Evolutionary conservation across 2,113 vertebrate genomes (phyloP), one percentile per base, ranked within the genome.

Genomic region (Bucco capensis): DNA sequence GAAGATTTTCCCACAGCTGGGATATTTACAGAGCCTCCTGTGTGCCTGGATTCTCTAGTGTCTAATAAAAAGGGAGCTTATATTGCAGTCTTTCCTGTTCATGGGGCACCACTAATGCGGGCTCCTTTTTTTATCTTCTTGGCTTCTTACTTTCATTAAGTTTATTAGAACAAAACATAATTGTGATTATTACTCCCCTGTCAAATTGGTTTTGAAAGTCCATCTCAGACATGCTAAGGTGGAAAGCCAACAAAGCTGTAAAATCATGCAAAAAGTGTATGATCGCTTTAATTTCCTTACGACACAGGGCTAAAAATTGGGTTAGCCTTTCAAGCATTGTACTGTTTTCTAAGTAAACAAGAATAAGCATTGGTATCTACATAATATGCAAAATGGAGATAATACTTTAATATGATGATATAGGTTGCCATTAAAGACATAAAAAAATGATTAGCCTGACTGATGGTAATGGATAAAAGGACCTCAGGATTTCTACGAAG

Each of bases 1-100:
- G 89, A 90, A 92, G 80, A 25, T 89, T 94, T 92, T 81, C 80
- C 51, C 65, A 67, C 69, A 83, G 61, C 88, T 89, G 66, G 19
- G 46, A 19, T 72, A 53, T 84, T 86, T 84, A 76, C 35, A 72
- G 53, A 66, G 31, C 17, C 35, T 71, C 77, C 49, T 69, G 61
- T 81, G 65, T 92, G 57, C 44, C 72, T 89, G 7, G 13, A 61
- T 84, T 95, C 94, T 87, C 94, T 57, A 46, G 28, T 79, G 84
- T 53, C 77, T 82, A 46, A 84, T 90, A 76, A 87, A 93, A 91
- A 50, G 27, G 9, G 40, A 75, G 19, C 65, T 90, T 84, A 60
- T 84, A 38, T 61, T 75, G 53, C 57, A 53, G 44, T 57, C 66
- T 84, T 93, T 84, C 81, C 70, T 87, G 66, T 86, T 89, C 33